Evolutionary conservation across 2,888 invertebrate genomes (phyloP), one percentile per base, ranked within the genome.

Genomic region (Fragum fragum): DNA sequence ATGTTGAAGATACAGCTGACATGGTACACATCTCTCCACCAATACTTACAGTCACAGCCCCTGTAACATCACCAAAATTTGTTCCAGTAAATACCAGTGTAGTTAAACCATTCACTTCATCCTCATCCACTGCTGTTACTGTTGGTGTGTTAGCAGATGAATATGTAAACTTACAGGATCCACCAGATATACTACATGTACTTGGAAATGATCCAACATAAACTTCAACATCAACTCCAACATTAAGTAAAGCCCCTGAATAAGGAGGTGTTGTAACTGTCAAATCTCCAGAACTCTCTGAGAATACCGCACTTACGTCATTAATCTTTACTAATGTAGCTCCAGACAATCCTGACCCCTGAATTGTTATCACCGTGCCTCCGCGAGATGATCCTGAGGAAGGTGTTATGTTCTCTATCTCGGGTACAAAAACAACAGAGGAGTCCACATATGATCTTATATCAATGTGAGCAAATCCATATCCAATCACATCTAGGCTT

Each of bases 11-110:
- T 3, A 52, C 28, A 0, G 85, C 72, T 3, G n/a, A 63, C 0
- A 87, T 76, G 0, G 70, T 52, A 57, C 92, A 92, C 6, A 29
- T 36, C 16, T 87, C 88, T 2, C 88, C 90, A 14, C 88, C 92
- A 16, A 93, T 76, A 0, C 21, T 75, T 0, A 92, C 89, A 1
- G 55, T 59, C 14, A 87, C 79, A 1, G 84, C 73, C 1, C 63
- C 21, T 0, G 73, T 9, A 1, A 73, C 69, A 2, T 76, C 57
- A 7, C 81, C 86, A 59, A 91, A 85, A 11, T 73, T 76, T 18
- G 74, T 77, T 3, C 90, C 91, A 16, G 80, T 69, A 3, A 91
- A 57, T 7, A 83, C 87, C 14, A 90, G 53, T 1, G 69, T 71
- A 16, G 81, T 83, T 1, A 73, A 55, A 14, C 80, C 85, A 53